phyloP scores from a whole-genome alignment of 2,113 vertebrate genomes.

The Sceloporus tristichus region DNA sequence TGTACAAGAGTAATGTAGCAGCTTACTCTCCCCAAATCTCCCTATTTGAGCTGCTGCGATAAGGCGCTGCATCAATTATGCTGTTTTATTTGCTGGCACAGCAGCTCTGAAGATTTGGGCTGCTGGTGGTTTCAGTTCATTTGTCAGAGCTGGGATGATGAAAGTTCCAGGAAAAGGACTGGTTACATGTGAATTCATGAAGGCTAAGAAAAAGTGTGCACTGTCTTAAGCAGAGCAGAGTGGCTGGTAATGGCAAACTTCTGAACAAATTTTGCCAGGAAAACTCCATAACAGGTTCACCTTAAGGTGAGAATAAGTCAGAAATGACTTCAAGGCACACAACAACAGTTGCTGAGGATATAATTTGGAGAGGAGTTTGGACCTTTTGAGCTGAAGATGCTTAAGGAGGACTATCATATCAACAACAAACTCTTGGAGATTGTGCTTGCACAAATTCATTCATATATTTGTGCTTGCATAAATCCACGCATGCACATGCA shows the following conservation, averaged over 20 bases:
- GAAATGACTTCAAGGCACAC: too few species aligned
- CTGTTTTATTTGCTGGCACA: slow-evolving; percentile 5
- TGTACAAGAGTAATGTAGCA: background rate
- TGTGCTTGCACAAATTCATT: too few species aligned
- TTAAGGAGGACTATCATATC: too few species aligned
- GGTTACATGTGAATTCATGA: background rate
- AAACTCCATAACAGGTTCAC: too few species aligned
- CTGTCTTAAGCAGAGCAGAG: too few species aligned
- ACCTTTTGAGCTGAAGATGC: background rate
- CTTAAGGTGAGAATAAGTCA: too few species aligned
- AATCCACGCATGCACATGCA: too few species aligned
- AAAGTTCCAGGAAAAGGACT: background rate
- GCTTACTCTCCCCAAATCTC: slow-evolving; percentile 4
- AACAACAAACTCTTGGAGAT: too few species aligned
- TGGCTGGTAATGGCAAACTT: too few species aligned
- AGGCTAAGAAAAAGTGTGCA: background rate
- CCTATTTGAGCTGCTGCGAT: background rate
- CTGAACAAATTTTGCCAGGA: too few species aligned
- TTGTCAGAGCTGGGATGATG: background rate
- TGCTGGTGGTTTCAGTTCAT: background rate
- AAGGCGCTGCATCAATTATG: background rate
- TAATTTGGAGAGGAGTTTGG: background rate
- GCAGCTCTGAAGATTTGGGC: background rate
- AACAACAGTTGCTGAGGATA: too few species aligned
- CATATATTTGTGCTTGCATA: too few species aligned